phyloP scores from a whole-genome alignment of 1,140 invertebrate genomes.

The Hylaeus anthracinus region DNA sequence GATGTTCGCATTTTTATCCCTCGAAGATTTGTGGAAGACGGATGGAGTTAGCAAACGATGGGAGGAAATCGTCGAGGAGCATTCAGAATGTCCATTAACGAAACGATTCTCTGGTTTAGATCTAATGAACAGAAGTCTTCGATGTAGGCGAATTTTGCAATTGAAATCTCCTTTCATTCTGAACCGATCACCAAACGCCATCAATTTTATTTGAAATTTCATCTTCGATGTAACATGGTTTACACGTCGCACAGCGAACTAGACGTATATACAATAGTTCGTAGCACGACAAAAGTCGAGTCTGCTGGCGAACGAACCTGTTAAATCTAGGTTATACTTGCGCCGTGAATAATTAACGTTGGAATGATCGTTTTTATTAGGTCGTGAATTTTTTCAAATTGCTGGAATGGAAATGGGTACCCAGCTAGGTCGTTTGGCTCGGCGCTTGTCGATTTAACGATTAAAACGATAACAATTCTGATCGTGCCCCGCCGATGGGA shows the following conservation, averaged over 20 bases:
- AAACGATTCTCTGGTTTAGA: not conserved
- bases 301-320: not conserved
- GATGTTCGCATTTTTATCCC: too few relatives aligned
- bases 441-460: constrained; percentile 6
- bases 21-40: too few relatives aligned
- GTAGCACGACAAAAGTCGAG: not conserved
- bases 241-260: too few relatives aligned
- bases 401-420: not conserved
- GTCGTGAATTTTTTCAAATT: constrained; percentile 39
- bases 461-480: not conserved
- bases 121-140: not conserved
- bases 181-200: constrained; percentile 14
- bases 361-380: constrained; percentile 46
- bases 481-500: not conserved
- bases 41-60: too few relatives aligned
- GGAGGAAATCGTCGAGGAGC: not conserved
- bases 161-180: constrained; percentile 6
- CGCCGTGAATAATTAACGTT: constrained; percentile 39
- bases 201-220: constrained; percentile 23
- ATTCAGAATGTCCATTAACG: constrained; percentile 28
- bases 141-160: not conserved
- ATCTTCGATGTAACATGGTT: too few relatives aligned
- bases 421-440: not conserved
- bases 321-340: constrained; percentile 25
- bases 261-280: too few relatives aligned